A percentile compares a stretch with the other conserved stretches of the same genome.
Evolutionary conservation across 2,797 vertebrate genomes (phyloP).

Genomic region (Muscicapa comitata): DNA sequence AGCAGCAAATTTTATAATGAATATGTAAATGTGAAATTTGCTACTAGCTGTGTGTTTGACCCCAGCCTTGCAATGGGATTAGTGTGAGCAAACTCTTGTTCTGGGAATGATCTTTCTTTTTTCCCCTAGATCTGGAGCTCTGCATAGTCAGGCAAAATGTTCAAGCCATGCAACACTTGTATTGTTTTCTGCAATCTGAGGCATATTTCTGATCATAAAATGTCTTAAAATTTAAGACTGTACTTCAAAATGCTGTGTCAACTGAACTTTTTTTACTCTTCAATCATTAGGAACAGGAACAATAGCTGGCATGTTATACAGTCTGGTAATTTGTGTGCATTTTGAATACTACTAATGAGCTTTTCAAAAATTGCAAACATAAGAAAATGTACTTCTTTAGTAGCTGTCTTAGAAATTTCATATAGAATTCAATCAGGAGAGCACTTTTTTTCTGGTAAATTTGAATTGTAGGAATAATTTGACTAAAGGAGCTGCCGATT

Average conservation of each 20-base stretch:
- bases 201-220: background rate
- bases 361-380: background rate
- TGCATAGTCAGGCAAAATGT: background rate
- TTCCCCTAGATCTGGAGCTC: background rate
- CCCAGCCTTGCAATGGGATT: background rate
- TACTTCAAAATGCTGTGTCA: background rate
- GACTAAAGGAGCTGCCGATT: background rate
- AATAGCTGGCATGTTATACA: background rate
- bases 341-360: background rate
- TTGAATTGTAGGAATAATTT: background rate
- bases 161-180: background rate
- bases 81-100: background rate
- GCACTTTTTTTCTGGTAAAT: background rate
- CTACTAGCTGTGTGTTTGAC: constrained; percentile 7
- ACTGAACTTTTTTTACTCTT: background rate
- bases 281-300: background rate
- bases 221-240: background rate
- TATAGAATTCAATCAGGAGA: background rate
- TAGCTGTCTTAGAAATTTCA: background rate
- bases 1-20: constrained; percentile 29
- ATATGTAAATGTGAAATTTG: constrained; percentile 65
- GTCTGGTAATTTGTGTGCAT: background rate
- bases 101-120: background rate
- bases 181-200: background rate
- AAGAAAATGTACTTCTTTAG: background rate